phyloP scores from a whole-genome alignment of 2,797 vertebrate genomes.

The Dromococcyx pavoninus region DNA sequence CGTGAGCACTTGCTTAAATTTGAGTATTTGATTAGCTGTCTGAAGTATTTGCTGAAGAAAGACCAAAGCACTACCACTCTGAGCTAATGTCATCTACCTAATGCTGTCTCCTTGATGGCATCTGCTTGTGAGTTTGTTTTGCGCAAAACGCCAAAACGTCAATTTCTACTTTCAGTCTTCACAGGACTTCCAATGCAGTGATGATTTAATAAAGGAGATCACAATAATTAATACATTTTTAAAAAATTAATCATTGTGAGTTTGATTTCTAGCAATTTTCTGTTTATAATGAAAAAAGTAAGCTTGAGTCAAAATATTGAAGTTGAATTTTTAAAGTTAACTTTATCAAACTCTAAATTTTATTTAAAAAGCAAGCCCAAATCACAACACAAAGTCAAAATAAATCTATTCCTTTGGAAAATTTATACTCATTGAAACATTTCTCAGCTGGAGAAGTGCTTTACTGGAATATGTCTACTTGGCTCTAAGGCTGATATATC shows the following conservation, averaged over 20 bases:
- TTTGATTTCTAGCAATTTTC: background rate
- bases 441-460: background rate
- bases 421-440: background rate
- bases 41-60: slow-evolving; percentile 27
- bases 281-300: background rate
- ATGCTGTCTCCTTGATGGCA: background rate
- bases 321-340: background rate
- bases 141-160: background rate
- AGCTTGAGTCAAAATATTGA: background rate
- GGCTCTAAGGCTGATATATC: background rate
- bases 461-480: background rate
- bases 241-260: background rate
- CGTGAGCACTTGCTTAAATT: slow-evolving; percentile 23
- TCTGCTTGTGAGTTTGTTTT: background rate
- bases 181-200: background rate
- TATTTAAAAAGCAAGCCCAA: background rate
- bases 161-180: background rate
- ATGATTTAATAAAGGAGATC: background rate
- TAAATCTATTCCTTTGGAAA: background rate
- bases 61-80: background rate
- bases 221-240: background rate
- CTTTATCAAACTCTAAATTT: background rate
- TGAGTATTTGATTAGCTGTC: slow-evolving; percentile 46
- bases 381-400: background rate
- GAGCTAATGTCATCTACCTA: background rate